Evolutionary conservation across 2,113 vertebrate genomes (phyloP).

Genomic region (Camelus dromedarius): DNA sequence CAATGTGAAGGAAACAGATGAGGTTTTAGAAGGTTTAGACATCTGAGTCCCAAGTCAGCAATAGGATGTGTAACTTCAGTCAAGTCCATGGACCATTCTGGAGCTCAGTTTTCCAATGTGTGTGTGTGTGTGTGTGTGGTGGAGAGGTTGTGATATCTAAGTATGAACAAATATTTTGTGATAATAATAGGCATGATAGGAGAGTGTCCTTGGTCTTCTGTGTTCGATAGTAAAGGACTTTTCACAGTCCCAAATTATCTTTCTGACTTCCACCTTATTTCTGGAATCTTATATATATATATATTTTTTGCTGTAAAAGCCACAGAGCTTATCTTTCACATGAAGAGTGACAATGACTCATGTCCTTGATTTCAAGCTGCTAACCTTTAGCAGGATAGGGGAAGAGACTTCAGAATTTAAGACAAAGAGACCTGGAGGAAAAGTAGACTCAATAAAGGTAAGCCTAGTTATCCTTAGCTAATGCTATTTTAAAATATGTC

Average conservation of each 20-base stretch:
- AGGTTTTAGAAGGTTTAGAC: not conserved
- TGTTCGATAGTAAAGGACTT: not conserved
- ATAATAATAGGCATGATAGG: not conserved
- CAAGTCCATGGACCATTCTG: too few relatives aligned
- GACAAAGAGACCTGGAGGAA: conserved; percentile 52
- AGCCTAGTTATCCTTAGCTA: conserved; percentile 65
- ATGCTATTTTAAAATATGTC: conserved; percentile 76
- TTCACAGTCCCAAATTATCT: not conserved
- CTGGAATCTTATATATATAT: not conserved
- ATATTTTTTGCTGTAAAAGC: conserved; percentile 37
- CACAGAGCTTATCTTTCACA: conserved; percentile 38
- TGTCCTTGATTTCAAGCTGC: conserved; percentile 54
- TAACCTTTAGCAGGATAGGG: not conserved
- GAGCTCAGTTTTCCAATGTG: not conserved
- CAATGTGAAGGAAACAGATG: not conserved
- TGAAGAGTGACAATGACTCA: not conserved
- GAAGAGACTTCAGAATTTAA: conserved; percentile 54
- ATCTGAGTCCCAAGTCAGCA: not conserved
- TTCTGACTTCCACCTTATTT: conserved; percentile 33
- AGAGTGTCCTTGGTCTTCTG: not conserved
- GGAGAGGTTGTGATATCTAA: accelerated
- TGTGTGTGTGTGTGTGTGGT: accelerated
- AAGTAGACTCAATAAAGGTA: conserved; percentile 15
- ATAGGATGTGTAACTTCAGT: accelerated
- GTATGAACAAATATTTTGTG: not conserved